Evolutionary conservation across 2,888 invertebrate species (phyloP).

Genomic region (Gnatocerus cornutus): DNA sequence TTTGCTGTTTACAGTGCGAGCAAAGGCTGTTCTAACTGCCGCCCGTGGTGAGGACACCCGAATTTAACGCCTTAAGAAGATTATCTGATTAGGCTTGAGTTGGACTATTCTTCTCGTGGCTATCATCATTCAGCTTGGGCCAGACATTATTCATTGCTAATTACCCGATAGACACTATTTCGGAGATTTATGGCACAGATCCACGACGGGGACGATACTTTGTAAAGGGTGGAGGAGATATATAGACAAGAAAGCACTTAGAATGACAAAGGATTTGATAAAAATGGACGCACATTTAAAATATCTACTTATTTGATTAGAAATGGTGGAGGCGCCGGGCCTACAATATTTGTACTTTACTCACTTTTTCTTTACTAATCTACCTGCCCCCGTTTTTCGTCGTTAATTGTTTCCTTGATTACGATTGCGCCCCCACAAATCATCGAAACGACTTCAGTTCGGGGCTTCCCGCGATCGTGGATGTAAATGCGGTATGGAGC

Average conservation of each 20-base stretch:
- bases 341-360: too few species aligned
- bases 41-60: conserved; percentile 53
- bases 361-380: too few species aligned
- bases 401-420: conserved; percentile 13
- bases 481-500: conserved; percentile 48
- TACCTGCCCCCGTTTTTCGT: too few species aligned
- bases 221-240: background rate
- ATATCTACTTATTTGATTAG: background rate
- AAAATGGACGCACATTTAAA: background rate
- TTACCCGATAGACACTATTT: conserved; percentile 20
- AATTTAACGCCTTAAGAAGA: conserved; percentile 59
- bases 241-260: too few species aligned
- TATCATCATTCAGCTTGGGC: conserved; percentile 4
- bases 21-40: conserved; percentile 51
- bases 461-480: conserved; percentile 29
- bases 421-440: conserved; percentile 15
- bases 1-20: conserved; percentile 63
- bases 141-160: conserved; percentile 16
- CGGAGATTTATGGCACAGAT: conserved; percentile 7
- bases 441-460: conserved; percentile 20
- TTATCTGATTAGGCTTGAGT: conserved; percentile 53
- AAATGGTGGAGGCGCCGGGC: background rate
- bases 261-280: background rate
- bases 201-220: background rate
- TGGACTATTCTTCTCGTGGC: conserved; percentile 17